Evolutionary conservation across 2,797 vertebrate species (phyloP).

Genomic region (Melanotaenia pygmaea): DNA sequence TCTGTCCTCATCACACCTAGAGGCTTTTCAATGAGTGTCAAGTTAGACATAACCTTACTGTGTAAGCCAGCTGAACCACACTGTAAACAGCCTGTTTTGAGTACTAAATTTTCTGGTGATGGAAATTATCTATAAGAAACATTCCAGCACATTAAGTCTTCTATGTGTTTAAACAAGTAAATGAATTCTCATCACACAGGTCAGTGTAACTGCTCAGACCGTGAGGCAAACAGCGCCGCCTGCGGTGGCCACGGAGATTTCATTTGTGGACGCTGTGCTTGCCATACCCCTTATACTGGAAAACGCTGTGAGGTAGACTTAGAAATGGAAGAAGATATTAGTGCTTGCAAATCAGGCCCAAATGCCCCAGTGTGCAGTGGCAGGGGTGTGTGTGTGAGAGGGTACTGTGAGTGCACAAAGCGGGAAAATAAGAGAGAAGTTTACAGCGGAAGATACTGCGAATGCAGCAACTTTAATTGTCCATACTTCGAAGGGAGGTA

Average conservation of each 20-base stretch:
- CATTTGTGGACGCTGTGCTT: constrained; percentile 55
- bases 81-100: not conserved
- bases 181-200: constrained; percentile 35
- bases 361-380: constrained; percentile 40
- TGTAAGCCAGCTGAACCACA: constrained; percentile 46
- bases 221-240: constrained; percentile 41
- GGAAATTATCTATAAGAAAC: not conserved
- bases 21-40: constrained; percentile 45
- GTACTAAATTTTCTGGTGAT: not conserved
- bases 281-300: constrained; percentile 25
- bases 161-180: not conserved
- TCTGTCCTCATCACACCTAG: constrained; percentile 50
- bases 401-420: constrained; percentile 37
- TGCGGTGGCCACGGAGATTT: constrained; percentile 46
- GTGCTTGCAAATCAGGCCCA: constrained; percentile 13
- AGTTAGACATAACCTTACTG: constrained; percentile 46
- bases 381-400: constrained; percentile 42
- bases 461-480: constrained; percentile 71
- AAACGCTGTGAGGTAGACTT: not conserved
- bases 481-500: constrained; percentile 33
- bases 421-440: constrained; percentile 12
- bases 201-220: constrained; percentile 49
- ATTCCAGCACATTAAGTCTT: not conserved
- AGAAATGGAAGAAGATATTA: not conserved
- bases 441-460: constrained; percentile 45